Conservation (phyloP, 2,113 vertebrate species). For the Gymnogyps californianus region DNA sequence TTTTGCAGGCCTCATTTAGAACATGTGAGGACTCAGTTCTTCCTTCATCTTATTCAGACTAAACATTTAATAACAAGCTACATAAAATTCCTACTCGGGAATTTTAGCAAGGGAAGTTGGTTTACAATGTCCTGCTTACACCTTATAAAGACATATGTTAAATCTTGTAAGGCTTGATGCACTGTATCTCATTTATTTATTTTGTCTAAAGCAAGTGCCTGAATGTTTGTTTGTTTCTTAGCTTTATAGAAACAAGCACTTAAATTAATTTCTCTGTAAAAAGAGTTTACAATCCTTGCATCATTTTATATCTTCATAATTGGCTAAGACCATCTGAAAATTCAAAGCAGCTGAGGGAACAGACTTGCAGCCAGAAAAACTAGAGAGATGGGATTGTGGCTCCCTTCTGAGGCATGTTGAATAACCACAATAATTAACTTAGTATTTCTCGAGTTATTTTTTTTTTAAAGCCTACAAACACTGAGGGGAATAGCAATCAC, state of each 20-base stretch:
- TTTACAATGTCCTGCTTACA: conserved; percentile 55
- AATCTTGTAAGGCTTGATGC: conserved; percentile 6
- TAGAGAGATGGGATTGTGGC: background rate
- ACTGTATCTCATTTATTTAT: conserved; percentile 37
- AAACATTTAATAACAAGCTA: conserved; percentile 61
- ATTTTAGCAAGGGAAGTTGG: conserved; percentile 37
- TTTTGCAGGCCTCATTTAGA: conserved; percentile 12
- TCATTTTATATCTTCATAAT: conserved; percentile 57
- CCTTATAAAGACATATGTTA: conserved; percentile 63
- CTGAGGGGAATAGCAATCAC: background rate
- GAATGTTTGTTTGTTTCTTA: conserved; percentile 36
- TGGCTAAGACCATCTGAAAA: conserved; percentile 20
- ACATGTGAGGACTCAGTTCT: conserved; percentile 34
- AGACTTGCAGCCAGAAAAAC: background rate
- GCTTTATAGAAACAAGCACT: conserved; percentile 39
- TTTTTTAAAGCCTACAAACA: background rate
- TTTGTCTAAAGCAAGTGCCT: conserved; percentile 42
- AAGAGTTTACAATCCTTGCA: conserved; percentile 28
- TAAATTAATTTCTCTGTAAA: conserved; percentile 48
- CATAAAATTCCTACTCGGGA: conserved; percentile 46
- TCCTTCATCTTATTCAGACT: conserved; percentile 53
- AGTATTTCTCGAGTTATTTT: background rate
- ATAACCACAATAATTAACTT: background rate
- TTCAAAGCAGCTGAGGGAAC: conserved; percentile 7
- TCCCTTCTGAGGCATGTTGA: background rate